phyloP scores from a whole-genome alignment of 2,113 vertebrate species.

The Manacus vitellinus region DNA sequence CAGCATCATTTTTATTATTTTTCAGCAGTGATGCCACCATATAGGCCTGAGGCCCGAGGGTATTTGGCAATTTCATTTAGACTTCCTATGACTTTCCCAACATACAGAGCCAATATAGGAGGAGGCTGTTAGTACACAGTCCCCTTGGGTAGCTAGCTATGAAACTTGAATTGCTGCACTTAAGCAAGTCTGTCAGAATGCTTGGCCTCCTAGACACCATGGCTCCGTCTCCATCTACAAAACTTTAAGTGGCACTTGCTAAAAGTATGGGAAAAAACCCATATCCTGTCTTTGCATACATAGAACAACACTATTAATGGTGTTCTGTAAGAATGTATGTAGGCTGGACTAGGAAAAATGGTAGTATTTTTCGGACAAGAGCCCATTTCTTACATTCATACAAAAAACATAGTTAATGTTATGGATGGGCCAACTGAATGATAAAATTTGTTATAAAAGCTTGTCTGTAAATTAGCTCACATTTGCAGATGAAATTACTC shows the following conservation, averaged over 20 bases:
- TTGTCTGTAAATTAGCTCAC: not conserved
- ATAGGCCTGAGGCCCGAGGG: not conserved
- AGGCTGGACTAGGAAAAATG: conserved; percentile 15
- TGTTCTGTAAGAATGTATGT: conserved; percentile 72
- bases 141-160: conserved; percentile 72
- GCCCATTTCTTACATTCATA: not conserved
- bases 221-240: conserved; percentile 86
- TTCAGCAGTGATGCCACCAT: conserved; percentile 43
- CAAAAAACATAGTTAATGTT: fast-evolving
- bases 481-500: not conserved
- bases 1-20: conserved; percentile 35
- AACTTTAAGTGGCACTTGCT: conserved; percentile 81
- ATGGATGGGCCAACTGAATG: not conserved
- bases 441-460: not conserved
- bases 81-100: conserved; percentile 72
- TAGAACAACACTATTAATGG: conserved; percentile 74
- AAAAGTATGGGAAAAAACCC: conserved; percentile 84
- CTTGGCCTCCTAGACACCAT: conserved; percentile 77
- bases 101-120: conserved; percentile 37
- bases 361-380: not conserved
- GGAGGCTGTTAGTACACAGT: conserved; percentile 56
- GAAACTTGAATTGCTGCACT: conserved; percentile 80
- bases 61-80: conserved; percentile 62
- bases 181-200: conserved; percentile 76
- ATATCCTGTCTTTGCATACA: conserved; percentile 85